A percentile compares a stretch with the other conserved stretches of the same genome.
Evolutionary conservation across 2,888 invertebrate species (phyloP).

Genomic region (Physocephala rufipes): DNA sequence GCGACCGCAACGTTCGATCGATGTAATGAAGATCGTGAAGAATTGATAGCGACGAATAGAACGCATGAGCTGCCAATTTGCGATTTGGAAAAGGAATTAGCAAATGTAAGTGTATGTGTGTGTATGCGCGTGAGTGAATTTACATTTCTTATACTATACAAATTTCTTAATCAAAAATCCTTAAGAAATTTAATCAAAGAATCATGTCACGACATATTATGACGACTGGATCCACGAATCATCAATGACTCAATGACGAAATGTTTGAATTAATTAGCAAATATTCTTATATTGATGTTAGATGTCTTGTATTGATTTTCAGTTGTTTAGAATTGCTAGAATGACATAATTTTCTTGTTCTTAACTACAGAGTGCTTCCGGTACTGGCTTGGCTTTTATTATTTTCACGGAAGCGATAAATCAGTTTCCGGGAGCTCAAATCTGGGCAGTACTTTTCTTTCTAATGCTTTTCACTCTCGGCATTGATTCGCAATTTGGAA

Average conservation of each 20-base stretch:
- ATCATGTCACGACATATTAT: too few species aligned
- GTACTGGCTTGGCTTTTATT: conserved; percentile 95
- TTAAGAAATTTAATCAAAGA: too few species aligned
- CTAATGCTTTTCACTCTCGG: conserved; percentile 96
- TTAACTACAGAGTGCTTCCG: conserved; percentile 85
- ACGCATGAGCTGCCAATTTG: conserved; percentile 79
- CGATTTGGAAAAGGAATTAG: conserved; percentile 85
- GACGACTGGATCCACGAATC: too few species aligned
- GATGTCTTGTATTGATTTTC: too few species aligned
- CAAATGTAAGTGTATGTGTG: conserved; percentile 76
- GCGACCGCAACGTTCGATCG: conserved; percentile 65
- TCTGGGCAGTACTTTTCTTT: conserved; percentile 97
- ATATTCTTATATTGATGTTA: too few species aligned
- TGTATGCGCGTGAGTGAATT: neutral
- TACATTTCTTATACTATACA: neutral
- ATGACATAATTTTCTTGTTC: too few species aligned
- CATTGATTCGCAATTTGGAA: conserved; percentile 96
- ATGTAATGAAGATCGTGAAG: conserved; percentile 64
- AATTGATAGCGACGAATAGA: conserved; percentile 70
- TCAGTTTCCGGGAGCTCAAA: conserved; percentile 94
- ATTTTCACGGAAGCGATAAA: conserved; percentile 98
- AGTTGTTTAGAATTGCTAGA: too few species aligned
- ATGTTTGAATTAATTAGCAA: too few species aligned
- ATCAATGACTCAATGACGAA: too few species aligned
- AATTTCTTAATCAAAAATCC: too few species aligned